A percentile compares a stretch with the other conserved stretches of the same genome.
phyloP scores from a whole-genome alignment of 2,113 vertebrate genomes.

The Argyrosomus japonicus region DNA sequence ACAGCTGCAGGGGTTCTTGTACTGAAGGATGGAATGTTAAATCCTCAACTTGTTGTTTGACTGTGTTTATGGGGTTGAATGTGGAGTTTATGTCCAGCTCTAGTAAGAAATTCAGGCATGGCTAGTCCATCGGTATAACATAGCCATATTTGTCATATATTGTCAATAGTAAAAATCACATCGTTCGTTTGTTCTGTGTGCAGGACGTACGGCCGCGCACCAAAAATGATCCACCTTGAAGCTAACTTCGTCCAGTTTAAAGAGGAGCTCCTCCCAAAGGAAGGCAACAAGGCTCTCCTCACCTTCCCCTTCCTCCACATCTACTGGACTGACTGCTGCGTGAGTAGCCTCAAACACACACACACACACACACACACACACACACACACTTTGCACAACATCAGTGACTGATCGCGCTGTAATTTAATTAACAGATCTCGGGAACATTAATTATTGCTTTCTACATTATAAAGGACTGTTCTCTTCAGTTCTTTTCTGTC shows the following conservation, averaged over 20 bases:
- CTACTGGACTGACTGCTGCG: slow-evolving; percentile 99
- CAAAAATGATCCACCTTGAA: slow-evolving; percentile 99
- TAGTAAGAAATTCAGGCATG: background rate
- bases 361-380: slow-evolving; percentile 8
- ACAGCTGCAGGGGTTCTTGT: background rate
- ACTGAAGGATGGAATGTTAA: background rate
- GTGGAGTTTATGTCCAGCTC: background rate
- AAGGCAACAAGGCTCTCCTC: slow-evolving; percentile 96
- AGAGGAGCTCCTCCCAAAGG: slow-evolving; percentile 97
- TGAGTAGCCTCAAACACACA: slow-evolving; percentile 81
- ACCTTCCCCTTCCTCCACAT: slow-evolving; percentile 99
- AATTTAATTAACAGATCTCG: background rate
- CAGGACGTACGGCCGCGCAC: slow-evolving; percentile 96
- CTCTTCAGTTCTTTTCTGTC: background rate
- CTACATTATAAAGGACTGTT: background rate
- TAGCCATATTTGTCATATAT: background rate
- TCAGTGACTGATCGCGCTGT: background rate
- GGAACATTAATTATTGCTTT: background rate
- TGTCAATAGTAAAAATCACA: background rate
- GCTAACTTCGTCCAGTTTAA: slow-evolving; percentile 99
- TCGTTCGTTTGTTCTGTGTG: background rate
- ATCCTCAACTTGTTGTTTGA: background rate
- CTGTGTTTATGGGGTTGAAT: background rate
- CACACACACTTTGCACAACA: background rate
- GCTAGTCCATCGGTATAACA: background rate